Conservation (phyloP, 2,888 invertebrate genomes). For the Trachelus stipa region DNA sequence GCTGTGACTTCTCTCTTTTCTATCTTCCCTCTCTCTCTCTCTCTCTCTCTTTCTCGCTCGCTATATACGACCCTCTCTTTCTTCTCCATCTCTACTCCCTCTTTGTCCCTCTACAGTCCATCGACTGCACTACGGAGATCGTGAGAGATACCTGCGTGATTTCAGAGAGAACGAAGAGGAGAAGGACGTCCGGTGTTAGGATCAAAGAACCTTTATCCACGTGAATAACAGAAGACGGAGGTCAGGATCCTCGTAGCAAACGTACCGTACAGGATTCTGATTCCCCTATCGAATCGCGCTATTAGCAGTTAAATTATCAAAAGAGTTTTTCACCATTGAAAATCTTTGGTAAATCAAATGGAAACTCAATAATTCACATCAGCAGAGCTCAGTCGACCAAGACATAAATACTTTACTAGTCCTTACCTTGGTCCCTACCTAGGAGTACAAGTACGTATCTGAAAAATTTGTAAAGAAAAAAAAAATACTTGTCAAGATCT, state of each 20-base stretch:
- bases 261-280: neutral
- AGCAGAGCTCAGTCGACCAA: neutral
- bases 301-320: neutral
- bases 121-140: slow-evolving; percentile 24
- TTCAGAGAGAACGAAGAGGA: slow-evolving; percentile 10
- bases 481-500: neutral
- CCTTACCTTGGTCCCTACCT: neutral
- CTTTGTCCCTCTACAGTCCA: slow-evolving; percentile 8
- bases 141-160: slow-evolving; percentile 38
- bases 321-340: neutral
- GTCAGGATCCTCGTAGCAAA: neutral
- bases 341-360: neutral
- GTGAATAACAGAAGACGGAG: neutral
- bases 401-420: neutral
- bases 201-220: neutral
- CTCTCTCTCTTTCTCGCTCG: slow-evolving; percentile 15
- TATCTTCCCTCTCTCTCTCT: slow-evolving; percentile 25
- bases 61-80: slow-evolving; percentile 17
- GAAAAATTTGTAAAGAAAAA: neutral
- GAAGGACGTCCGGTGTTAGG: slow-evolving; percentile 10
- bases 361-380: neutral
- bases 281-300: neutral
- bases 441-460: neutral
- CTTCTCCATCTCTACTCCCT: slow-evolving; percentile 18
- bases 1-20: slow-evolving; percentile 32